Conservation (phyloP, 1,140 invertebrate genomes). For the Dendrolimus punctatus region DNA sequence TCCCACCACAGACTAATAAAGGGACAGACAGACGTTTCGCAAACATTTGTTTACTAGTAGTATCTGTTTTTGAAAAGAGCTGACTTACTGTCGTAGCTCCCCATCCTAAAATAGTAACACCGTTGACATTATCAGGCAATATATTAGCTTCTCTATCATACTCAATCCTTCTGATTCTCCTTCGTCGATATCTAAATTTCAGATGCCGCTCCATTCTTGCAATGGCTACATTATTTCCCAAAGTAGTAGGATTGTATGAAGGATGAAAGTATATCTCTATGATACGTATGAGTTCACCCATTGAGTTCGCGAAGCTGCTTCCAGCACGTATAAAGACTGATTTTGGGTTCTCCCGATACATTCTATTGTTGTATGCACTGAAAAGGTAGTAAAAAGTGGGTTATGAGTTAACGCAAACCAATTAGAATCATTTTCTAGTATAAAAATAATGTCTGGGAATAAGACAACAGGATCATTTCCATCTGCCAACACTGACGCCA, state of each 20-base stretch:
- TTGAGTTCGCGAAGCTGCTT: constrained; percentile 12
- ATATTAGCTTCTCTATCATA: constrained; percentile 5
- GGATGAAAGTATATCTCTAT: constrained; percentile 18
- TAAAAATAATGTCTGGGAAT: no score
- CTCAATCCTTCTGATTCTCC: constrained; percentile 15
- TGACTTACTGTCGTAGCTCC: constrained; percentile 14
- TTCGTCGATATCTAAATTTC: constrained; percentile 1
- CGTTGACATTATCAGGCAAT: not conserved
- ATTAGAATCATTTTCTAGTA: no score
- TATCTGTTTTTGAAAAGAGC: no score
- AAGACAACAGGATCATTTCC: no score
- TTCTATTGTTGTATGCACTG: constrained; percentile 7
- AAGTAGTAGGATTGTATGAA: constrained; percentile 9
- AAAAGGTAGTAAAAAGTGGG: not conserved
- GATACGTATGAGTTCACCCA: constrained; percentile 12
- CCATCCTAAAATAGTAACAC: constrained; percentile 17
- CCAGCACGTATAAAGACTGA: constrained; percentile 11
- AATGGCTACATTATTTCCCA: constrained; percentile 22
- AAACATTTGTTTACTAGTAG: constrained; percentile 1
- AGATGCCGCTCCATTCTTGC: constrained; percentile 7
- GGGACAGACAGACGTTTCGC: no score
- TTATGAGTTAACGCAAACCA: not conserved
- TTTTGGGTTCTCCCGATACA: constrained; percentile 6
- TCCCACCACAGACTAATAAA: no score
- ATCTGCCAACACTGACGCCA: no score